Base-by-base conservation (phyloP, 2,888 invertebrate genomes). In the Agrilus cyanescens region DNA sequence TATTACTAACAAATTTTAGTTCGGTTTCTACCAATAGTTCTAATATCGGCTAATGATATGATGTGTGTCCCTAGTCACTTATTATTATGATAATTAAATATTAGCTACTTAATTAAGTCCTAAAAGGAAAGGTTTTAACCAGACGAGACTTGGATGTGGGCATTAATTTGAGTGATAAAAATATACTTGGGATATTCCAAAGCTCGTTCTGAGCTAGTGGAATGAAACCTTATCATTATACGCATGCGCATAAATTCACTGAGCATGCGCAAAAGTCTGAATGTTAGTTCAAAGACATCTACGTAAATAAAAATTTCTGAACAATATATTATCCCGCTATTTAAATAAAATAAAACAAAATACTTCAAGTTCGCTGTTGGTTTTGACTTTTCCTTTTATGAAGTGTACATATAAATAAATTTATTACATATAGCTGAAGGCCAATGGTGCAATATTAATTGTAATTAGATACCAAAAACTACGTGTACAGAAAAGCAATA, bases 11-110 rank as follows among this genome's bases (percentile, higher is more conserved):
- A 43, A 43, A 38, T 41, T 47, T 47, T 40, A 38, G 38, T 43
- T 47, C 45, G 39, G 47, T 52, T 46, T 47, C 53, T 53, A 53
- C 43, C 41, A 44, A 37, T 49, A 45, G 43, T 54, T 25, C 25
- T 25, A 25, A 50, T 63, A 63, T 64, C 64, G 64, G 64, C 64
- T 64, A 64, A 64, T 64, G 60, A 59, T 64, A 63, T 61, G 54
- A 47, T 50, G 55, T 54, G 52, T 58, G 25, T 25, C 25, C 57
- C 64, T 64, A 64, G 64, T 64, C 64, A 64, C 55, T 58, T 55
- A 46, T 42, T 46, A 41, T 36, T 43, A 37, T 45, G 14, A 36
- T 36, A 36, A 12, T 36, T 20, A 30, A 16, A 20, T 39, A 18
- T 10, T 20, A 10, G 12, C 7, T 10, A 32, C 13, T 29, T 6